Evolutionary conservation across 2,888 invertebrate species (phyloP).

Genomic region (Polymixis flavicincta): DNA sequence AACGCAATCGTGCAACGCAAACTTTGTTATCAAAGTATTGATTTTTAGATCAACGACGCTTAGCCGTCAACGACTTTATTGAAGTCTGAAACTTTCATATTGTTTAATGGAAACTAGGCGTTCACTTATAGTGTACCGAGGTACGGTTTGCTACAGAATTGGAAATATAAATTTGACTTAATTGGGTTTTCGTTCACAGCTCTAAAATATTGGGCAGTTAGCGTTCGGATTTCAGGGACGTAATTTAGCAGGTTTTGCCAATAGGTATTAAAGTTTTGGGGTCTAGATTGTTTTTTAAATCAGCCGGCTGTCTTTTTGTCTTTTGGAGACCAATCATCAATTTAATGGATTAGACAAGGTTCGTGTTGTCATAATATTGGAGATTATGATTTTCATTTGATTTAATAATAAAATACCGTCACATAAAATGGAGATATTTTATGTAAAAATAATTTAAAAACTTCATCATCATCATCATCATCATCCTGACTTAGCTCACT

Average conservation of each 20-base stretch:
- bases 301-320: neutral
- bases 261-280: slow-evolving; percentile 35
- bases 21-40: slow-evolving; percentile 69
- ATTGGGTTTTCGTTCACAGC: slow-evolving; percentile 43
- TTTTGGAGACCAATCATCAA: neutral
- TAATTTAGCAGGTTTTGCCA: slow-evolving; percentile 16
- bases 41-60: slow-evolving; percentile 66
- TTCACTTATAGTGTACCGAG: slow-evolving; percentile 31
- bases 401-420: neutral
- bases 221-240: slow-evolving; percentile 39
- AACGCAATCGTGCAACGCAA: slow-evolving; percentile 64
- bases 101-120: slow-evolving; percentile 57
- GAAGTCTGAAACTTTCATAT: slow-evolving; percentile 61
- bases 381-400: neutral
- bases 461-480: too few species aligned
- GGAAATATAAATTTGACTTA: slow-evolving; percentile 57
- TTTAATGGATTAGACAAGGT: neutral
- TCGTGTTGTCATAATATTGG: neutral
- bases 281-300: slow-evolving; percentile 26
- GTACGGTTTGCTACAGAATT: slow-evolving; percentile 45
- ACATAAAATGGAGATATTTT: neutral
- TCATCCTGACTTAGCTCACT: too few species aligned
- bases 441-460: neutral
- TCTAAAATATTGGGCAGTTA: slow-evolving; percentile 48
- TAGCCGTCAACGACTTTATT: slow-evolving; percentile 65